Evolutionary conservation across 2,113 vertebrate genomes (phyloP).

Genomic region (Menura novaehollandiae): DNA sequence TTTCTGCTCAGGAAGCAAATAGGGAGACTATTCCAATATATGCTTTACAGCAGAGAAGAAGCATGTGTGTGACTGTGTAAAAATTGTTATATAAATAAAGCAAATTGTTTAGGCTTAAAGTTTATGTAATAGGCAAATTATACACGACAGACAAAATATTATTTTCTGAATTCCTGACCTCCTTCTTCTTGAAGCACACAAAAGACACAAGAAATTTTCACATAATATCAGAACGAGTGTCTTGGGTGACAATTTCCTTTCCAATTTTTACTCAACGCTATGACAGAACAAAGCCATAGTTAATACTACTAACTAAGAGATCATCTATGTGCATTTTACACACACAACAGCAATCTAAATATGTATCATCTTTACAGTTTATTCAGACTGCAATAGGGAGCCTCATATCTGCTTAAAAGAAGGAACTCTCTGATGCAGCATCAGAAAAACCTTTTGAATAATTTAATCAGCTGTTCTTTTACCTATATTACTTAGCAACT

Average conservation of each 20-base stretch:
- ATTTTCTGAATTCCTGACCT: neutral
- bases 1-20: neutral
- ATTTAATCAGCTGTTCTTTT: neutral
- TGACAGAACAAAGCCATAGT: neutral
- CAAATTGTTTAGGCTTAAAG: neutral
- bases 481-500: neutral
- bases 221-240: accelerated
- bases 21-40: neutral
- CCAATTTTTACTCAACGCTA: neutral
- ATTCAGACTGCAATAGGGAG: neutral
- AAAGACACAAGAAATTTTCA: neutral
- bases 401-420: neutral
- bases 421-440: neutral
- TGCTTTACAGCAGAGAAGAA: neutral
- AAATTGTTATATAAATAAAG: neutral
- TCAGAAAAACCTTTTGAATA: neutral
- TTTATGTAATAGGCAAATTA: neutral
- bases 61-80: neutral
- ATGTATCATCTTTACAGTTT: neutral
- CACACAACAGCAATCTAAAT: neutral
- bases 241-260: neutral
- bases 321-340: neutral
- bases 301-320: neutral
- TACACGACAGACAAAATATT: neutral
- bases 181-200: neutral